Conservation (phyloP, 2,113 vertebrate species). For the Syrrhaptes paradoxus region DNA sequence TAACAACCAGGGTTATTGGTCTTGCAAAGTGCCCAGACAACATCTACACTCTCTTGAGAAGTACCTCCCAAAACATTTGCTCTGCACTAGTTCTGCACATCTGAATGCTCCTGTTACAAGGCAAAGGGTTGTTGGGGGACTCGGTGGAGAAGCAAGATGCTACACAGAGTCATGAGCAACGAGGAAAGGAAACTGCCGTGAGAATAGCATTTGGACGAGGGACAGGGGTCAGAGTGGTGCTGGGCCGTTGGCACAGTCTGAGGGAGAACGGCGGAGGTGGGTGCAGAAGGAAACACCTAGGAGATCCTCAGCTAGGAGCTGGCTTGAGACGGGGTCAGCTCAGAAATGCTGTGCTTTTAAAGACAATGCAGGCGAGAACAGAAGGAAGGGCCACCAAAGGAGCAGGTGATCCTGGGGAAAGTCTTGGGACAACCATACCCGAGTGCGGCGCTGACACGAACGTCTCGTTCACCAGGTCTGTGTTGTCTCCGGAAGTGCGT, state of each 20-base stretch:
- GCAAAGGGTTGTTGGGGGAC: not conserved
- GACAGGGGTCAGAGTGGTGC: rapidly evolving
- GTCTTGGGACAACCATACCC: not conserved
- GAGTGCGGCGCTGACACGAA: not conserved
- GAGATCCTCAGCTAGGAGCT: not conserved
- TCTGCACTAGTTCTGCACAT: not conserved
- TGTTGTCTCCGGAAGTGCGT: not conserved
- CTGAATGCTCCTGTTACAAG: not conserved
- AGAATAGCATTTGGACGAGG: not conserved
- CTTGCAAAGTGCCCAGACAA: not conserved
- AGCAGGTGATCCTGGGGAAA: not conserved
- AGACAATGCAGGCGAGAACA: not conserved
- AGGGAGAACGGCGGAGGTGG: not conserved
- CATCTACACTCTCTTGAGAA: not conserved
- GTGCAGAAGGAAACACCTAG: not conserved
- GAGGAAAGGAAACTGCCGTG: not conserved
- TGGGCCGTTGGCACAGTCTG: not conserved
- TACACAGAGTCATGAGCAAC: not conserved
- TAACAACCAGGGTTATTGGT: not conserved
- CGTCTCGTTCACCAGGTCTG: not conserved
- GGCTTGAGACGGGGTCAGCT: rapidly evolving
- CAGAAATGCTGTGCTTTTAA: not conserved
- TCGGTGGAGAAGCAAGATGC: not conserved
- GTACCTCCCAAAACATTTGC: not conserved
- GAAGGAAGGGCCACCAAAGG: not conserved